Evolutionary conservation across 2,888 invertebrate genomes (phyloP), one percentile per base, ranked within the genome.

Genomic region (Amblyteles armatorius): DNA sequence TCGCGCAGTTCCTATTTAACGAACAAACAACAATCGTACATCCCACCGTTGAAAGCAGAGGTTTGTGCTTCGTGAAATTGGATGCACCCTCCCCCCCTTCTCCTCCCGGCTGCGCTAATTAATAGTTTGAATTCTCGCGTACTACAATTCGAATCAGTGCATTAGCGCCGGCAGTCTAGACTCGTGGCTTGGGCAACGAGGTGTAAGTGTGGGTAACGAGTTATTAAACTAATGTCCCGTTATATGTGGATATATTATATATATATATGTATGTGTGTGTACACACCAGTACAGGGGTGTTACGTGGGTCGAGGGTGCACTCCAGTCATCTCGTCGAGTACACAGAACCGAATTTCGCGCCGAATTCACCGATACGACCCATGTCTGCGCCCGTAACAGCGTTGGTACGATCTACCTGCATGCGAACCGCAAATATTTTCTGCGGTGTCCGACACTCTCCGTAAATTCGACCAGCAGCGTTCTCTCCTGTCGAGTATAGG

Each of bases 141-240:
- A 44, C 5, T 44, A 40, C 76, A 69, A 63, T 73, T 65, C 77
- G 84, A 84, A 84, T 86, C 79, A 48, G 67, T 48, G 65, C 86
- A 88, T 90, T 90, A 89, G 83, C 81, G 79, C 63, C 44, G 63
- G 65, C 29, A 36, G 63, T 72, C n/a, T 69, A 29, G 71, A 13
- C 60, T 81, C 26, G 33, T 33, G 29, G 11, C 65, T 63, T 26
- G 33, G 36, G 9, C 48, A 16, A 72, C 22, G n/a, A 26, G 55
- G 79, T 71, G 50, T 76, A 80, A 82, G 52, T 85, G 82, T 65
- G 67, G 57, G 79, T 84, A 87, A 84, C 87, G 87, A 90, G 89
- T 90, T 90, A 90, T 91, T 90, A 88, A 90, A 88, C 90, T 90
- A 88, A 90, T 89, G 88, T 88, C 85, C 88, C 87, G 87, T 88